Evolutionary conservation across 2,888 invertebrate genomes (phyloP).

Genomic region (Synergus umbraculus): DNA sequence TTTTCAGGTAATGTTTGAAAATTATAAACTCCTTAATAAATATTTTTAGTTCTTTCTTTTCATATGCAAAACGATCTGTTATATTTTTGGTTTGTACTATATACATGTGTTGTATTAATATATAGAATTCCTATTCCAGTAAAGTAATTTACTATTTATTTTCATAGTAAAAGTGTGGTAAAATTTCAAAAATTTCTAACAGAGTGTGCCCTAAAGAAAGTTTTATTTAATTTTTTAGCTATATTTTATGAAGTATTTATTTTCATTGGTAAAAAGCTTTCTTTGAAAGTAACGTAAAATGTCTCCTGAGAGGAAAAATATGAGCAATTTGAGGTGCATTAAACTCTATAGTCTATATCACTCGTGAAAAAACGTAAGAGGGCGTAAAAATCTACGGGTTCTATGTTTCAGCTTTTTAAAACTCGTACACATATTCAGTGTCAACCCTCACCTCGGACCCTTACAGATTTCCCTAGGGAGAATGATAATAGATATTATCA

Average conservation of each 20-base stretch:
- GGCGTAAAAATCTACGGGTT: conserved; percentile 19
- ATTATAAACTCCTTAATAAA: too few species aligned
- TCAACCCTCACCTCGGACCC: conserved; percentile 97
- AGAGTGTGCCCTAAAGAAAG: too few species aligned
- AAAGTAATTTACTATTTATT: too few species aligned
- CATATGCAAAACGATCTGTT: too few species aligned
- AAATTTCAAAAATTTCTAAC: background rate
- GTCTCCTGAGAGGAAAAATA: background rate
- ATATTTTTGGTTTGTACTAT: too few species aligned
- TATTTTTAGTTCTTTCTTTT: too few species aligned
- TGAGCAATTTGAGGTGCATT: background rate
- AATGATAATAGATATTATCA: conserved; percentile 96
- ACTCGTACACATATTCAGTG: conserved; percentile 97
- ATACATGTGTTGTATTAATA: too few species aligned
- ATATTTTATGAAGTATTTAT: background rate
- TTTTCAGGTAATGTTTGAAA: too few species aligned
- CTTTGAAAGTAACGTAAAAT: too few species aligned
- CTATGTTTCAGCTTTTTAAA: conserved; percentile 87
- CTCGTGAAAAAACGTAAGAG: background rate
- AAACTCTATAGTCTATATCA: background rate
- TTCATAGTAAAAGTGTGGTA: background rate
- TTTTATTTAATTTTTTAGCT: background rate
- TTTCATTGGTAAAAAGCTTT: background rate
- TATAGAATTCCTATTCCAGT: too few species aligned
- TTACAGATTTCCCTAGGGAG: conserved; percentile 94